phyloP scores from a whole-genome alignment of 2,113 vertebrate genomes.

The Lathamus discolor region DNA sequence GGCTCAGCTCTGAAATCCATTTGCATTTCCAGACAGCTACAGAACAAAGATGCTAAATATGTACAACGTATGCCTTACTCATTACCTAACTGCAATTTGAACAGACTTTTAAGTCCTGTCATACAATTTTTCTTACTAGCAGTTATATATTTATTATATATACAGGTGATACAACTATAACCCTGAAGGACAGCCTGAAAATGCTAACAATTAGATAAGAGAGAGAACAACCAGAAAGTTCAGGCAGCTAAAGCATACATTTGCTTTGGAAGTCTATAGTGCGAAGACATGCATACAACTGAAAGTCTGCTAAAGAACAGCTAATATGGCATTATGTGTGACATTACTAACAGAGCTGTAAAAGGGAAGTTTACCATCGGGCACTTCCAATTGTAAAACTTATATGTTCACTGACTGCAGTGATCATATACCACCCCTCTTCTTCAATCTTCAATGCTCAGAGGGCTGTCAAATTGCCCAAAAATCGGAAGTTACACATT shows the following conservation, averaged over 20 bases:
- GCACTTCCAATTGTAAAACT: not conserved
- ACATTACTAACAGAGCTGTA: not conserved
- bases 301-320: not conserved
- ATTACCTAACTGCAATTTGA: not conserved
- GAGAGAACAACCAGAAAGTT: not conserved
- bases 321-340: not conserved
- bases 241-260: not conserved
- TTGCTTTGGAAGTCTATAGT: not conserved
- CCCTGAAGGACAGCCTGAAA: not conserved
- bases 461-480: not conserved
- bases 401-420: not conserved
- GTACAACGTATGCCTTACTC: not conserved
- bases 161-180: not conserved
- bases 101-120: not conserved
- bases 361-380: not conserved
- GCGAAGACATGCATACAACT: not conserved
- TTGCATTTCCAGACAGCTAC: not conserved
- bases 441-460: not conserved
- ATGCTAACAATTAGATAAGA: not conserved
- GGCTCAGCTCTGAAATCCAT: not conserved
- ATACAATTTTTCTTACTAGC: not conserved
- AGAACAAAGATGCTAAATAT: not conserved
- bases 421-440: not conserved
- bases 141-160: not conserved
- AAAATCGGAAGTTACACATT: not conserved